phyloP scores from a whole-genome alignment of 2,113 vertebrate species.

The Nannospalax galili region DNA sequence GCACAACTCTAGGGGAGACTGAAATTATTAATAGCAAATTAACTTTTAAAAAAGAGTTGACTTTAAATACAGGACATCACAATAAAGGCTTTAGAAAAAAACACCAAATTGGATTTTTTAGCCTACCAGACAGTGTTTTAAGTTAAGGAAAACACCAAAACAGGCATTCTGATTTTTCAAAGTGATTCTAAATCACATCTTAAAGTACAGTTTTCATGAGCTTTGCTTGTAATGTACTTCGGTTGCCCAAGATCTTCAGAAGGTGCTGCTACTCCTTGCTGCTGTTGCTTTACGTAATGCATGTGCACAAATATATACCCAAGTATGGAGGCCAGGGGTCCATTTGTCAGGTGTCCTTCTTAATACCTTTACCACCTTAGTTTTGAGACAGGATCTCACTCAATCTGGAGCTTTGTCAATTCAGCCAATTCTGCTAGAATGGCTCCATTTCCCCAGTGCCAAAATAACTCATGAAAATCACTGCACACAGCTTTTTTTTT shows the following conservation, averaged over 20 bases:
- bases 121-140: too few relatives aligned
- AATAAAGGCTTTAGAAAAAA: too few relatives aligned
- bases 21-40: constrained; percentile 13
- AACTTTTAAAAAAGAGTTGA: background rate
- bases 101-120: too few relatives aligned
- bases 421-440: background rate
- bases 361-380: background rate
- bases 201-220: constrained; percentile 4
- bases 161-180: too few relatives aligned
- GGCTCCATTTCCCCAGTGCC: background rate
- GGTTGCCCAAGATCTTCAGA: constrained; percentile 18
- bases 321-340: background rate
- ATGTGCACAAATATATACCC: background rate
- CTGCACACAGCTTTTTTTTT: background rate
- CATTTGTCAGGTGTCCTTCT: background rate
- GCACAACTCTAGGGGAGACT: background rate
- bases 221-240: background rate
- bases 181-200: background rate
- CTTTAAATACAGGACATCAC: too few relatives aligned
- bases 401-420: too few relatives aligned
- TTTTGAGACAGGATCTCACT: background rate
- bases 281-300: background rate
- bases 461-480: background rate
- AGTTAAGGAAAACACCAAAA: too few relatives aligned
- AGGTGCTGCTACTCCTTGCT: background rate